Evolutionary conservation across 2,888 invertebrate genomes (phyloP).

Genomic region (Romanomermis culicivorax): DNA sequence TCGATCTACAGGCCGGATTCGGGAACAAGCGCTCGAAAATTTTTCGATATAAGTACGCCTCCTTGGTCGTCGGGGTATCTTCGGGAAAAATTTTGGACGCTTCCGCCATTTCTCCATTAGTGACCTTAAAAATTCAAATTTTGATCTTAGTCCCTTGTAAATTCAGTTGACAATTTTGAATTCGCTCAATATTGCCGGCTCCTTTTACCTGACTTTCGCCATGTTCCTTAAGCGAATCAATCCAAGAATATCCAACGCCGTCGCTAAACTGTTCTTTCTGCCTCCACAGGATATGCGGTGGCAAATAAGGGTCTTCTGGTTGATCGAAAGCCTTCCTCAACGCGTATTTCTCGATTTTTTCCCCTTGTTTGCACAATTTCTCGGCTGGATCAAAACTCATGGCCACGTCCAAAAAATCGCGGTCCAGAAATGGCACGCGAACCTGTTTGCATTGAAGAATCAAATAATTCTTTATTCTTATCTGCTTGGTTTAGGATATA

Average conservation of each 20-base stretch:
- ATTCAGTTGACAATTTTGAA: no score
- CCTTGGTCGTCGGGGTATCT: neutral
- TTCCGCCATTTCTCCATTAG: neutral
- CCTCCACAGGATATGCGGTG: slow-evolving; percentile 67
- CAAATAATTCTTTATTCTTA: no score
- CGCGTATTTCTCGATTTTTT: slow-evolving; percentile 56
- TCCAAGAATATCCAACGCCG: slow-evolving; percentile 32
- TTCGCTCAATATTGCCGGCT: no score
- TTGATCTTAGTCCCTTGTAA: no score
- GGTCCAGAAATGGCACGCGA: slow-evolving; percentile 30
- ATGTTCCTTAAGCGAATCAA: neutral
- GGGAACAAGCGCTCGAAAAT: neutral
- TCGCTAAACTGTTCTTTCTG: slow-evolving; percentile 54
- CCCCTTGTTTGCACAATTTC: neutral
- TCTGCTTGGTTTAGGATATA: no score
- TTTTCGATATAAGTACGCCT: neutral
- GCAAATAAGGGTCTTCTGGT: slow-evolving; percentile 38
- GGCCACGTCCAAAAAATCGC: slow-evolving; percentile 24
- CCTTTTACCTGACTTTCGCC: neutral
- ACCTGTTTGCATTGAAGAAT: no score
- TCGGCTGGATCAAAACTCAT: slow-evolving; percentile 17
- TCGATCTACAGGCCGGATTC: neutral
- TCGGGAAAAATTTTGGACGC: neutral
- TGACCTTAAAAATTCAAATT: neutral
- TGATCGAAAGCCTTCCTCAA: slow-evolving; percentile 56